Evolutionary conservation across 2,113 vertebrate species (phyloP).

Genomic region (Esox niger): DNA sequence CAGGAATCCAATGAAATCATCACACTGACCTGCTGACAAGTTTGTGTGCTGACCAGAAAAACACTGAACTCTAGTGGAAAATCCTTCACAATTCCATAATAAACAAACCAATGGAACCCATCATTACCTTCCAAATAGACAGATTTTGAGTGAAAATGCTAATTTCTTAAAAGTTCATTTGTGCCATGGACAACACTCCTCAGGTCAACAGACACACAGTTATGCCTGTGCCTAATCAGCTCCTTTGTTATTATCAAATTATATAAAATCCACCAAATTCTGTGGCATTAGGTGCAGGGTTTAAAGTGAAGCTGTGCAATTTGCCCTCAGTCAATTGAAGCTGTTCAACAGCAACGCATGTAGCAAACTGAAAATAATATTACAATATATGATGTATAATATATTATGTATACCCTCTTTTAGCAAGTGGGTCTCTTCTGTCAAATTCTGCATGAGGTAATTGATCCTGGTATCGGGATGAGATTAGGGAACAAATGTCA

Average conservation of each 20-base stretch:
- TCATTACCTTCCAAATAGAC: no score
- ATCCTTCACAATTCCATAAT: constrained; percentile 44
- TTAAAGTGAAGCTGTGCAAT: no score
- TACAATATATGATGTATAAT: no score
- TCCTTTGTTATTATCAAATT: background rate
- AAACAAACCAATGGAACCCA: background rate
- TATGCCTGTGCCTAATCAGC: background rate
- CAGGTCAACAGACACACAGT: background rate
- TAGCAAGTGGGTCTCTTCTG: no score
- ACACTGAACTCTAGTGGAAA: constrained; percentile 70
- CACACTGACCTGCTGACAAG: constrained; percentile 19
- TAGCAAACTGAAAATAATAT: no score
- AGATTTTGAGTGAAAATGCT: background rate
- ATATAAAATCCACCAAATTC: background rate
- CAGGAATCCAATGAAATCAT: constrained; percentile 8
- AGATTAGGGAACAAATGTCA: no score
- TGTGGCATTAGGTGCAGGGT: background rate
- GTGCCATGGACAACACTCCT: background rate
- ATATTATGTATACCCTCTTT: no score
- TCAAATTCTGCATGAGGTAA: no score
- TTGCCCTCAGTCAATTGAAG: no score
- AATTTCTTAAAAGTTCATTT: background rate
- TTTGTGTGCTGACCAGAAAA: constrained; percentile 41
- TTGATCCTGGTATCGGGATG: no score
- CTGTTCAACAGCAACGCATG: no score